A percentile compares a stretch with the other conserved stretches of the same genome.
Conservation (phyloP, 2,113 vertebrate genomes). For the Cryptoleucopteryx plumbea region DNA sequence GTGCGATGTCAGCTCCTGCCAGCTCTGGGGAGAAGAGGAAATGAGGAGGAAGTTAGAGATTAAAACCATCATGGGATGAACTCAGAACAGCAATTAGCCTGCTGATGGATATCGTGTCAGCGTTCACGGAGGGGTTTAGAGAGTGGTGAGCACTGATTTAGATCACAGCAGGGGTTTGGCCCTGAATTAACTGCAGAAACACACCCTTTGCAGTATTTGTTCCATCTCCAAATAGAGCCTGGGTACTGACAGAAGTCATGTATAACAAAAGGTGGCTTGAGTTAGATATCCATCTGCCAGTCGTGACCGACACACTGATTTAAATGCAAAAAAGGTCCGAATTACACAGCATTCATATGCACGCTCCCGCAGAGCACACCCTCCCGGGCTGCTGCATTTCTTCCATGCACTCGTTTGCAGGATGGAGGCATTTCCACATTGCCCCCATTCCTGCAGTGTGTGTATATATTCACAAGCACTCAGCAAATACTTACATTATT, state of each 20-base stretch:
- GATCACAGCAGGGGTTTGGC: not conserved
- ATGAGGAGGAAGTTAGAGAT: not conserved
- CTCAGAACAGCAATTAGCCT: not conserved
- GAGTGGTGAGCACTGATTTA: not conserved
- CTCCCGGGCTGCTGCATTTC: not conserved
- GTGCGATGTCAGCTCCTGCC: not conserved
- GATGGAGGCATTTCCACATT: not conserved
- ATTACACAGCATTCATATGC: not conserved
- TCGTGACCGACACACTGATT: not conserved
- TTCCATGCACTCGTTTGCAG: rapidly evolving
- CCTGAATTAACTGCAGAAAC: not conserved
- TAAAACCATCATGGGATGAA: not conserved
- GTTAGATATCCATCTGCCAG: not conserved
- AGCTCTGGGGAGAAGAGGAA: not conserved
- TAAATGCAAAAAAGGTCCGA: not conserved
- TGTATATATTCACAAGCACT: not conserved
- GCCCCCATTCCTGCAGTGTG: not conserved
- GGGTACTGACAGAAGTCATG: not conserved
- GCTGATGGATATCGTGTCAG: not conserved
- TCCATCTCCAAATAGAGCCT: not conserved
- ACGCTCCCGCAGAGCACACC: not conserved
- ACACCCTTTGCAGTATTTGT: not conserved
- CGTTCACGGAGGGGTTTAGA: not conserved
- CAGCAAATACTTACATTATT: not conserved
- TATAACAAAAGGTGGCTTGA: not conserved